Evolutionary conservation across 2,888 invertebrate genomes (phyloP), one percentile per base, ranked within the genome.

Genomic region (Subacronicta megacephala): DNA sequence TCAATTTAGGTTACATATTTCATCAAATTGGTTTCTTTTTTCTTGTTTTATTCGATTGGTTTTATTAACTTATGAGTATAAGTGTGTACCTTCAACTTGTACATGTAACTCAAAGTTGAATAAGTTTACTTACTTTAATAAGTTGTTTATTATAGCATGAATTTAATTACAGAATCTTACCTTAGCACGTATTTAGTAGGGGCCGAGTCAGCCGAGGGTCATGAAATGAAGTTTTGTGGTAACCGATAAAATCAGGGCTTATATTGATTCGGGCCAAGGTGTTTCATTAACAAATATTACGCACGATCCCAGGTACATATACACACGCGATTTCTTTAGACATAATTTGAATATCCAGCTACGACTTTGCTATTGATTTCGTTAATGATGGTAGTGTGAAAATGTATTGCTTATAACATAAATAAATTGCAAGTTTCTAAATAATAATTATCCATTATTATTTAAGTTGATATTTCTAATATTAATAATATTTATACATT

Each of bases 221-320:
- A 62, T 73, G 78, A 65, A 74, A 73, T 69, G 49, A 79, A 80
- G 62, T 81, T 77, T 73, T 63, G 64, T 70, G 56, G 72, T 72
- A 66, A 54, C 71, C 81, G 82, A 84, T 85, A 81, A 83, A 82
- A 84, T 86, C 84, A 57, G 62, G 61, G 61, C 68, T 73, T 60
- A 80, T 81, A 84, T 82, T 82, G 84, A 84, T 84, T 84, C 62
- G 62, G 75, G 77, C 75, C 80, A 81, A 82, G 78, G 82, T 76
- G 77, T 77, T 75, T 71, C 65, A 77, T 73, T 73, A 71, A 76
- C 71, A 72, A 70, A 71, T 53, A 65, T 63, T 54, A 70, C 57
- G 66, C 63, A 54, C 45, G 56, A 47, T 18, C 40, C 38, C 41
- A 60, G 44, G 26, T 26, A 10, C 10, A n/a, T 26, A 26, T 26